Conservation (phyloP, 2,113 vertebrate species). For the Neolamprologus devosi region DNA sequence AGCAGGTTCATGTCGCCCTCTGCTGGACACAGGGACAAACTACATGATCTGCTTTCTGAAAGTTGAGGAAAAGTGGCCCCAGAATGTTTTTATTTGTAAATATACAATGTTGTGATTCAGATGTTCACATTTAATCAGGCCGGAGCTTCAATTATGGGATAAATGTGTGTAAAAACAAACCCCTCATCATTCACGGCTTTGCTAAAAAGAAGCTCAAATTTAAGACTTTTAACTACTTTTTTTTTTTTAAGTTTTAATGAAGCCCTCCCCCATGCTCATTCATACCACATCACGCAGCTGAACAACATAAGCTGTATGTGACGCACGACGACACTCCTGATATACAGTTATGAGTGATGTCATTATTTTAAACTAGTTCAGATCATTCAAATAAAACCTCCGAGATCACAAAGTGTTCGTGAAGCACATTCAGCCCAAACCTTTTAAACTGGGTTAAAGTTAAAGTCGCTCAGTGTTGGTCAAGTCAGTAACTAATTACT, state of each 20-base stretch:
- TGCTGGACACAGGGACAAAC: neutral
- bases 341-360: neutral
- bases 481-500: neutral
- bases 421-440: neutral
- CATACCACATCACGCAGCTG: fast-evolving
- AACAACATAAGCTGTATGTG: neutral
- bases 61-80: neutral
- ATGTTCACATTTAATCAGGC: neutral
- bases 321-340: neutral
- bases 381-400: neutral
- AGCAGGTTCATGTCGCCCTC: neutral
- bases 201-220: neutral
- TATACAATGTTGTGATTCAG: fast-evolving
- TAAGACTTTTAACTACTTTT: neutral
- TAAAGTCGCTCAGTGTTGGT: neutral
- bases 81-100: neutral
- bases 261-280: neutral
- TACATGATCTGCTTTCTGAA: fast-evolving
- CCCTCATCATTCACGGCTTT: neutral
- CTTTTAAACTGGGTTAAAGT: neutral
- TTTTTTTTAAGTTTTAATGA: neutral
- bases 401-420: fast-evolving
- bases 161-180: neutral
- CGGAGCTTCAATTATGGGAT: neutral
- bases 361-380: neutral